Base-by-base conservation (phyloP, 2,797 vertebrate species). In the Myoxocephalus aenaeus region DNA sequence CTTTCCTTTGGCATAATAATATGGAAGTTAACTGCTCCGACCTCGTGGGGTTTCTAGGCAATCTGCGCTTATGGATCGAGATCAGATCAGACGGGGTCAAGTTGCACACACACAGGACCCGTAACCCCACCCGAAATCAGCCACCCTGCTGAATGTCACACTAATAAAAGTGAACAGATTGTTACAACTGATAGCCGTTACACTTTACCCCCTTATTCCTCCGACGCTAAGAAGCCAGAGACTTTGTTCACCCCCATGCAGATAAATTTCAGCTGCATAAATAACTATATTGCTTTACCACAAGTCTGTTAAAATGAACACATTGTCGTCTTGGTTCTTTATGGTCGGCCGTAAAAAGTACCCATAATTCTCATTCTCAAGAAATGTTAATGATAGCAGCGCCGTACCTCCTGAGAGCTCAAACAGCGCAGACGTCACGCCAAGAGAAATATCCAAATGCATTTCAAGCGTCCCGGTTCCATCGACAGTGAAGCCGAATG, bases 361-460 rank as follows among this genome's bases (percentile, higher is more conserved):
- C 62, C 65, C 61, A 34, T 81, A 79, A 86, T 75, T 82, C 59
- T 81, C 34, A 62, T 77, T 81, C 83, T 82, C 44, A 59, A 81
- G 38, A 38, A 46, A 53, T 53, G 51, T 53, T 53, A 27, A 54
- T 66, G 53, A 85, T 38, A 68, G 79, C 65, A 76, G 61, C 65
- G 70, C 77, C 83, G 64, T 94, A 94, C 92, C 94, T 94, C 81
- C 70, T 11, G 44, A 85, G 82, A 87, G 84, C 77, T 80, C 77
- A 66, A 82, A 80, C 4, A 61, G 73, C 58, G 59, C 77, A 65
- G 34, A 14, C 1, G 32, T 77, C 66, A 79, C 3, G 80, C 84
- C 89, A 88, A 87, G 61, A 86, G 64, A 90, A 89, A 89, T 87
- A 90, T 91, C 82, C 90, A 87, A 84, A 77, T 86, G 88, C 90